Percentiles rank a stretch among this genome's conserved stretches.
Evolutionary conservation across 2,113 vertebrate species (phyloP).

Genomic region (Lutjanus erythropterus): DNA sequence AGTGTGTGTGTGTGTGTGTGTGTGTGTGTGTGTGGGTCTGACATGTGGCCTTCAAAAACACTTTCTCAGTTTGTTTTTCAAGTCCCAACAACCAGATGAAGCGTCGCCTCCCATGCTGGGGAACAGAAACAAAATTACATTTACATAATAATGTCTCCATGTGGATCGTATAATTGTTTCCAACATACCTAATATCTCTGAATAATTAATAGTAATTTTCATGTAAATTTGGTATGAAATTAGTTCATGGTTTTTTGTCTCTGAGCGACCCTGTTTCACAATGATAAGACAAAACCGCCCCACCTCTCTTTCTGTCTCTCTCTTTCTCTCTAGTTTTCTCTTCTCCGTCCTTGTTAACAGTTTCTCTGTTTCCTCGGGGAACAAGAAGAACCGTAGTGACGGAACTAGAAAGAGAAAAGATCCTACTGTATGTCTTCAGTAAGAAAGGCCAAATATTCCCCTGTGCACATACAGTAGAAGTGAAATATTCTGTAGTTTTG

Average conservation of each 20-base stretch:
- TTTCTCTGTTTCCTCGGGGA: constrained; percentile 25
- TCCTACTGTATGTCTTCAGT: not conserved
- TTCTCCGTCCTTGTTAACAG: constrained; percentile 18
- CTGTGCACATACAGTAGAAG: too few relatives aligned
- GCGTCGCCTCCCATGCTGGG: not conserved
- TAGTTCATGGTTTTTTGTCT: constrained; percentile 48
- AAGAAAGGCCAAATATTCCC: not conserved
- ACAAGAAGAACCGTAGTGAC: constrained; percentile 11
- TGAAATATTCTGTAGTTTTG: not conserved
- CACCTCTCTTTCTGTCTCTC: not conserved
- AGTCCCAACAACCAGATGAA: constrained; percentile 4
- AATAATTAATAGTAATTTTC: constrained; percentile 62
- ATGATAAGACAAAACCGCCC: constrained; percentile 58
- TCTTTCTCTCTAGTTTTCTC: not conserved
- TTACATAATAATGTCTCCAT: constrained; percentile 50
- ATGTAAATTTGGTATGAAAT: constrained; percentile 73
- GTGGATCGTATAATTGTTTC: constrained; percentile 34
- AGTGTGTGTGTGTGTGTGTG: not conserved
- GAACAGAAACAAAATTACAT: constrained; percentile 41
- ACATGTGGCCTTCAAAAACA: not conserved
- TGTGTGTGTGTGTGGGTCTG: constrained; percentile 13
- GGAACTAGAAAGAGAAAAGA: constrained; percentile 32
- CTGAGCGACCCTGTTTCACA: constrained; percentile 55
- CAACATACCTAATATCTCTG: constrained; percentile 24
- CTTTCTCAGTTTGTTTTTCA: constrained; percentile 10